Evolutionary conservation across 1,140 invertebrate genomes (phyloP).

Genomic region (Acromyrmex echinatior): DNA sequence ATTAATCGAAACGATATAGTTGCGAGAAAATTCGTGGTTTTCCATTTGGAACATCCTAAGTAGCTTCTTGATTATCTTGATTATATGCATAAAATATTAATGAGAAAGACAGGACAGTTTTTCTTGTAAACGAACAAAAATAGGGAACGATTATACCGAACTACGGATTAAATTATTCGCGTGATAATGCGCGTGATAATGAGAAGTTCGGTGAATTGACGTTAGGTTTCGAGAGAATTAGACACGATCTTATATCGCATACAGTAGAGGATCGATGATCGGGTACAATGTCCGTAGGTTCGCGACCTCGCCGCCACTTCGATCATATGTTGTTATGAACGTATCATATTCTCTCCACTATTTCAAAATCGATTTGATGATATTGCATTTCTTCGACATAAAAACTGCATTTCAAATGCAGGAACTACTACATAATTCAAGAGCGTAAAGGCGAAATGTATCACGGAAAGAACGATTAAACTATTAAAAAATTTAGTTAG

Average conservation of each 20-base stretch:
- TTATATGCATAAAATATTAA: neutral
- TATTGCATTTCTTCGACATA: neutral
- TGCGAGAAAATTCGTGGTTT: neutral
- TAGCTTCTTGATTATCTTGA: neutral
- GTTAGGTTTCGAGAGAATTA: neutral
- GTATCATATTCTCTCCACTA: neutral
- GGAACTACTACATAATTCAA: neutral
- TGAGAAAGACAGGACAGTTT: neutral
- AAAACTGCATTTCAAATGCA: neutral
- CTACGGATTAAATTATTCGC: neutral
- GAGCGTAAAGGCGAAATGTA: neutral
- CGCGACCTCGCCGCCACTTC: constrained; percentile 32
- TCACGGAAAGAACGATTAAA: too few species aligned
- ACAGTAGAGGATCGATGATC: constrained; percentile 21
- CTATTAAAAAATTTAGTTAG: too few species aligned
- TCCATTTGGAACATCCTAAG: neutral
- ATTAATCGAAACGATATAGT: neutral
- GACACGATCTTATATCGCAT: neutral
- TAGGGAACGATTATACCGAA: neutral
- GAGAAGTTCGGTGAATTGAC: neutral
- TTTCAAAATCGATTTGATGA: neutral
- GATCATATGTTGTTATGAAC: constrained; percentile 10
- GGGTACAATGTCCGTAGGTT: constrained; percentile 60
- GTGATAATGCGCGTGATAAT: neutral
- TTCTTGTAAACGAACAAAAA: neutral